Base-by-base conservation (phyloP, 2,888 invertebrate species). In the Serrognathus titanus region DNA sequence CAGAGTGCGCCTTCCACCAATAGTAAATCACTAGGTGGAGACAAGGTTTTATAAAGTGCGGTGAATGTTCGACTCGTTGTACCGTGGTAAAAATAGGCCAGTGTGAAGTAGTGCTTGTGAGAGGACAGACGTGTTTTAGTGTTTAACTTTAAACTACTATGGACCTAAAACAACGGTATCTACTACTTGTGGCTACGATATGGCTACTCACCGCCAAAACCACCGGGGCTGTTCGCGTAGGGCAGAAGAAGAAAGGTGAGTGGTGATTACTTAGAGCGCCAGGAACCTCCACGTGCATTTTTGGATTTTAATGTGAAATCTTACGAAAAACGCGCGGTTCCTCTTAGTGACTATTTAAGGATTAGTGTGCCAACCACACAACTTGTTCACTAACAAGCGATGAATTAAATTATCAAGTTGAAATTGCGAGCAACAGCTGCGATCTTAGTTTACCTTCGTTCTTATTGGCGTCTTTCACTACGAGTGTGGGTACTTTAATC, bases 41-140 rank as follows among this genome's bases (percentile, higher is more conserved):
- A 80, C 82, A 83, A 83, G 83, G 83, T 83, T 83, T 83, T 83
- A 83, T 83, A 83, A 82, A 83, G 80, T 80, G 80, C 81, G 77
- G 81, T 81, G 80, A 81, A 82, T 77, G 81, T 81, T 80, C 78
- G 77, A 80, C 78, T 78, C 79, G 81, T 79, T 81, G 81, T 81
- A 81, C 79, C 80, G 81, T 78, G 82, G 80, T 81, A 82, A 83
- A 83, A 83, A 82, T 82, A 83, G 83, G 81, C 81, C 82, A 69
- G 69, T 68, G 69, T 64, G 65, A 68, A 68, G 63, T 63, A 66
- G 68, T 69, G 68, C 64, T 65, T 67, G 67, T 65, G 67, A 59
- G 69, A 66, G 66, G 56, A 58, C 65, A 64, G 65, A 62, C 61
- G 64, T 66, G 43, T 43, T 43, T 43, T 20, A 16, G 43, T 58